These are phyloP conservation scores for Pipa parva DNA, from an alignment of 2,113 vertebrate genomes.

Conservation along the genomic window DNA sequence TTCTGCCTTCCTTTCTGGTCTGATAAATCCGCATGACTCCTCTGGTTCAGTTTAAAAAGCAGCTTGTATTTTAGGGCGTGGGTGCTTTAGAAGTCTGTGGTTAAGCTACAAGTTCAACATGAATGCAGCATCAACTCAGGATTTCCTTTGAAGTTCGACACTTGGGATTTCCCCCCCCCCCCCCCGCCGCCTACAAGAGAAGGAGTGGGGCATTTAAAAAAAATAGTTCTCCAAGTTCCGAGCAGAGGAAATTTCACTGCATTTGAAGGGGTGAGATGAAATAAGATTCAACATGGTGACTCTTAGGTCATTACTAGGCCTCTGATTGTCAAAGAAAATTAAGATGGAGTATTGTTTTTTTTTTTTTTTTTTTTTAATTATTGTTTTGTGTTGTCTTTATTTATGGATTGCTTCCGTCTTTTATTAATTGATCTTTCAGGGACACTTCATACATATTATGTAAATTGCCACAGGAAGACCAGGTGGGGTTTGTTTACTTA, in stretches of 20 bases:
- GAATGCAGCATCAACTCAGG: conserved; percentile 56
- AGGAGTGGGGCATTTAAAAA: conserved; percentile 20
- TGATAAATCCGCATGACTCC: neutral
- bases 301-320: no score
- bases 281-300: no score
- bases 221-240: conserved; percentile 45
- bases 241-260: conserved; percentile 33
- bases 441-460: no score
- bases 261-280: no score
- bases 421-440: no score
- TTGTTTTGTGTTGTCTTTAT: no score
- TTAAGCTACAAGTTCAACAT: conserved; percentile 48
- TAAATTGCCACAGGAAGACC: no score
- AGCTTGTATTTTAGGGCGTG: conserved; percentile 46
- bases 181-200: conserved; percentile 57
- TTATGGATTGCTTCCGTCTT: no score
- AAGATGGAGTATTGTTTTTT: no score
- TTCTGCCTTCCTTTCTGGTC: neutral
- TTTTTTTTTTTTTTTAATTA: no score
- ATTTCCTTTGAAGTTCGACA: conserved; percentile 67
- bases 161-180: conserved; percentile 63
- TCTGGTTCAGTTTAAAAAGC: conserved; percentile 8
- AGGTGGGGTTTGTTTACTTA: no score
- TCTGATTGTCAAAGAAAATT: no score
- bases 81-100: conserved; percentile 49